These are phyloP conservation scores for Strigops habroptila DNA, from an alignment of 2,113 vertebrate genomes.

Conservation along the genomic window DNA sequence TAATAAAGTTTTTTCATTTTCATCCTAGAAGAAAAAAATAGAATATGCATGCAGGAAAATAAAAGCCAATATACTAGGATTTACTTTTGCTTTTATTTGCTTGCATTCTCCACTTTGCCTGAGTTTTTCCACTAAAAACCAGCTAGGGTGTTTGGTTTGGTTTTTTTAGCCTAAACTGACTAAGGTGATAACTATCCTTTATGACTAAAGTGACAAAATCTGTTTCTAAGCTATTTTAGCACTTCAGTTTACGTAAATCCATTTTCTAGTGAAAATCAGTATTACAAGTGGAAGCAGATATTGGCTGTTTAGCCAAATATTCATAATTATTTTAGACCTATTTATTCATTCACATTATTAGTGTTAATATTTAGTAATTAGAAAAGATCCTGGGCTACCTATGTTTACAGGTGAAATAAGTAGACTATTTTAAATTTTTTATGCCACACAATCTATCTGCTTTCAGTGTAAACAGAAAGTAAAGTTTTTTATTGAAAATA, in stretches of 20 bases:
- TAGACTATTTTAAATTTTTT: background rate
- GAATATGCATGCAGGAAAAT: background rate
- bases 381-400: background rate
- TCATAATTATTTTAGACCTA: background rate
- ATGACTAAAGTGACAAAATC: slow-evolving; percentile 13
- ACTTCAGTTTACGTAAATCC: background rate
- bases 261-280: background rate
- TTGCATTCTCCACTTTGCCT: background rate
- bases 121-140: background rate
- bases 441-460: background rate
- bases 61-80: background rate
- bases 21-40: background rate
- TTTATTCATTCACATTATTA: background rate
- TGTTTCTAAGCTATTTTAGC: slow-evolving; percentile 10
- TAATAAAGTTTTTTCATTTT: background rate
- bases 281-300: background rate
- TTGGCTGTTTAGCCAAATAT: background rate
- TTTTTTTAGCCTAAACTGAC: background rate
- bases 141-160: background rate
- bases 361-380: background rate
- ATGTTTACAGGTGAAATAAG: background rate
- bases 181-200: slow-evolving; percentile 11
- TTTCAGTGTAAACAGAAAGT: background rate
- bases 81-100: background rate
- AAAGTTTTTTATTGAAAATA: background rate